phyloP scores from a whole-genome alignment of 2,113 vertebrate genomes.

The Corythaeola cristata region DNA sequence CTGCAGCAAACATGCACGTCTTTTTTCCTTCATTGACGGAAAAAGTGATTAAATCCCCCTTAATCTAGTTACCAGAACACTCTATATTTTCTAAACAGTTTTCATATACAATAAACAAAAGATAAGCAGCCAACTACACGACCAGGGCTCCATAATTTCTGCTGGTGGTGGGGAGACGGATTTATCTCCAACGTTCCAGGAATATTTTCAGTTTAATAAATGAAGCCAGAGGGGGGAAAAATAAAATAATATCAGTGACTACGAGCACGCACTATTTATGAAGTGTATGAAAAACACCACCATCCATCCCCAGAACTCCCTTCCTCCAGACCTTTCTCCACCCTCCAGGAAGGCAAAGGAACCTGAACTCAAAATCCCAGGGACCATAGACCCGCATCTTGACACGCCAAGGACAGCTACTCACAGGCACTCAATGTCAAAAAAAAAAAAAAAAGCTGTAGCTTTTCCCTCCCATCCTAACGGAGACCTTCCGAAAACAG shows the following conservation, averaged over 20 bases:
- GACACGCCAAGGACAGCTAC: neutral
- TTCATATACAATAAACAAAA: neutral
- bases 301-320: neutral
- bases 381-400: neutral
- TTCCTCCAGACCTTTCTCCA: neutral
- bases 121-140: neutral
- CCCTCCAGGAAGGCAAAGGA: neutral
- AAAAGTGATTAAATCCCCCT: slow-evolving; percentile 12
- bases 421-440: slow-evolving; percentile 13
- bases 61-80: neutral
- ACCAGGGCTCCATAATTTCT: neutral
- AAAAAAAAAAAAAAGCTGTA: neutral
- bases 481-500: neutral
- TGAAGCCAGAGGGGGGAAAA: neutral
- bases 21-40: neutral
- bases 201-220: neutral
- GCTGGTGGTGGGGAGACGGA: neutral
- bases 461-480: neutral
- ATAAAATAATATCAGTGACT: neutral
- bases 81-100: neutral
- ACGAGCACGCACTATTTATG: neutral
- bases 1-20: neutral
- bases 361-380: neutral
- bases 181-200: neutral
- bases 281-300: neutral